Percentiles rank a stretch among this genome's conserved stretches.
These are phyloP conservation scores for Halocynthia aurantium DNA, from an alignment of 23 tunicate genomes.

Conservation along the genomic window DNA sequence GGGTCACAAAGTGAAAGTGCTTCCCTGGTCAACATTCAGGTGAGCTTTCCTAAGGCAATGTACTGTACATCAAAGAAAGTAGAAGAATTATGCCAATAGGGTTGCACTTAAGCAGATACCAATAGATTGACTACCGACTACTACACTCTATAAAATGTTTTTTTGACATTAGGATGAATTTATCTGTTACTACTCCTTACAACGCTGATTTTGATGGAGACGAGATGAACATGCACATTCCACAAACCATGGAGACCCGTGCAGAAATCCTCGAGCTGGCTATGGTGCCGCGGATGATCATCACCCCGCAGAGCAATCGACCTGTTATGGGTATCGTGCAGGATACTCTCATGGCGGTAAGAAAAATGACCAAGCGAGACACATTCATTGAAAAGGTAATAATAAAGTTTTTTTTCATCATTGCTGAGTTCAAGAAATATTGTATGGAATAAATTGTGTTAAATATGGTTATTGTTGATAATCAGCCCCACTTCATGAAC, in stretches of 20 bases:
- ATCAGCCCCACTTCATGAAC: conserved; percentile 92
- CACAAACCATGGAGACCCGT: conserved; percentile 98
- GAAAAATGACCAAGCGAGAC: conserved; percentile 99
- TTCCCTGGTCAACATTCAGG: conserved; percentile 99
- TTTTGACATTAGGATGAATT: conserved; percentile 44
- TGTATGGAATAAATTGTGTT: not conserved
- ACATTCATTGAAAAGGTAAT: conserved; percentile 85
- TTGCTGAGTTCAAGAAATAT: not conserved
- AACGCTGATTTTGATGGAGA: conserved; percentile 99
- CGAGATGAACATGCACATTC: conserved; percentile 98
- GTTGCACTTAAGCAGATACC: not conserved
- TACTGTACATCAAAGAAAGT: no score
- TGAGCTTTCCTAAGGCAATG: not conserved
- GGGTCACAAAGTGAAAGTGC: conserved; percentile 97
- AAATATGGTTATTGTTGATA: not conserved
- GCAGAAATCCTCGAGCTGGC: conserved; percentile 97
- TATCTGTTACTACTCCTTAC: conserved; percentile 99
- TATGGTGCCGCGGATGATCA: conserved; percentile 88
- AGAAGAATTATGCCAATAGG: not conserved
- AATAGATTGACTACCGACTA: not conserved
- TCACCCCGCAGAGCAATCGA: conserved; percentile 97
- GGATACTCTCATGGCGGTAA: conserved; percentile 97
- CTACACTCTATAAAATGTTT: not conserved
- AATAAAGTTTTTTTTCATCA: not conserved
- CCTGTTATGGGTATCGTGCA: conserved; percentile 99